Evolutionary conservation across 2,888 invertebrate species (phyloP).

Genomic region (Mayetiola destructor): DNA sequence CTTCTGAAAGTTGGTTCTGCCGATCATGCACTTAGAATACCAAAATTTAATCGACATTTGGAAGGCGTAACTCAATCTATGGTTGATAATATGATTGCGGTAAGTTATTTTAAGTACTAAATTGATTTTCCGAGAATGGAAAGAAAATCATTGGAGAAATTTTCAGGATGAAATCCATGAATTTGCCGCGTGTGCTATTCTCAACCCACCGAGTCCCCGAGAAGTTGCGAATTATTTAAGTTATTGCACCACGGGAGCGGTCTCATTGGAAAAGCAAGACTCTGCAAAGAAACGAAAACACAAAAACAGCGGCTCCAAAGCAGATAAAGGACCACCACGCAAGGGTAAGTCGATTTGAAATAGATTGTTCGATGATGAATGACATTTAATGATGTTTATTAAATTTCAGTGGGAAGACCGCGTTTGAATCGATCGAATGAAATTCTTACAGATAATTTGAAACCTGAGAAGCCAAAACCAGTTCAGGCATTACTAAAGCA

Average conservation of each 20-base stretch:
- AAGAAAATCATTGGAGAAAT: background rate
- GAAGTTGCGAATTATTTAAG: conserved; percentile 20
- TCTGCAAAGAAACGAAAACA: background rate
- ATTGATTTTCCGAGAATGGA: background rate
- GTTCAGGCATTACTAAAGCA: background rate
- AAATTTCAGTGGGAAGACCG: background rate
- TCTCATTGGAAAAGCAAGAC: background rate
- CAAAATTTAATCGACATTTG: conserved; percentile 49
- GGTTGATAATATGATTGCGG: conserved; percentile 48
- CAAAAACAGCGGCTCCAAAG: background rate
- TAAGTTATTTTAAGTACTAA: background rate
- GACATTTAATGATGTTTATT: background rate
- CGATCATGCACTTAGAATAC: conserved; percentile 57
- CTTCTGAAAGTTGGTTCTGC: conserved; percentile 65
- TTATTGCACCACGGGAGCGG: background rate
- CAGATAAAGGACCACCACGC: conserved; percentile 5
- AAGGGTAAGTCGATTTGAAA: background rate
- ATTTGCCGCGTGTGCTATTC: conserved; percentile 45
- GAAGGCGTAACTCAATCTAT: conserved; percentile 68
- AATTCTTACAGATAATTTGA: background rate
- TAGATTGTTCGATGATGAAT: background rate
- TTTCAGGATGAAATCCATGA: conserved; percentile 49
- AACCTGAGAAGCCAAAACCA: background rate
- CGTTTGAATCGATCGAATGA: background rate
- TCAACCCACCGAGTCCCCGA: conserved; percentile 40